Evolutionary conservation across 1,140 invertebrate genomes (phyloP).

Genomic region (Calliphora vicina): DNA sequence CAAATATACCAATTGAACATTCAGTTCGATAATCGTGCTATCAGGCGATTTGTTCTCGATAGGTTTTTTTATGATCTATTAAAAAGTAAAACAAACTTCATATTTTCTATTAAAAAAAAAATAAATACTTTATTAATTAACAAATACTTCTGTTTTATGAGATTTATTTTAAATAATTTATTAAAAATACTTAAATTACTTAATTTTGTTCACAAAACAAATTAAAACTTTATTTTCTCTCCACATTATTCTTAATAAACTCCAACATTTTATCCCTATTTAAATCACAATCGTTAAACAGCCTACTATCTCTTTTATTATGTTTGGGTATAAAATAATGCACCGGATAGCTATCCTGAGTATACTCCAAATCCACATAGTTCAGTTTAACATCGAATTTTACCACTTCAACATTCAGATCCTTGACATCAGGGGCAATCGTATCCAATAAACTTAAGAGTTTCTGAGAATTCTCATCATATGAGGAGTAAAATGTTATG

Average conservation of each 20-base stretch:
- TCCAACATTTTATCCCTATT: constrained; percentile 10
- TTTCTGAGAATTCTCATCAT: neutral
- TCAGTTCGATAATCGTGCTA: too few species aligned
- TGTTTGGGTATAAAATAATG: neutral
- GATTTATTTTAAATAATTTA: too few species aligned
- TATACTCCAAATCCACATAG: constrained; percentile 7
- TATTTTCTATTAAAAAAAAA: too few species aligned
- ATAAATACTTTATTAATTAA: too few species aligned
- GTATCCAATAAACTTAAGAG: neutral
- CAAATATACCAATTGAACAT: too few species aligned
- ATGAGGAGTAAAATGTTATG: neutral
- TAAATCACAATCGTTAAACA: neutral
- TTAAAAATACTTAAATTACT: too few species aligned
- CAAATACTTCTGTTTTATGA: too few species aligned
- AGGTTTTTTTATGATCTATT: too few species aligned
- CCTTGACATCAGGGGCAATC: neutral
- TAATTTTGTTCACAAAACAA: too few species aligned
- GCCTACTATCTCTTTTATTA: neutral
- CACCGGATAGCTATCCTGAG: neutral
- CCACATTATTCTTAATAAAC: neutral
- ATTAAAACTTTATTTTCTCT: too few species aligned
- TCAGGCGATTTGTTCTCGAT: too few species aligned
- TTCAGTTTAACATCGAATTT: neutral
- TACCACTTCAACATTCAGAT: neutral
- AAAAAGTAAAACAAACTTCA: too few species aligned